These are phyloP conservation scores for Drosophila colorata DNA, from an alignment of 2,888 invertebrate genomes.

Conservation along the genomic window DNA sequence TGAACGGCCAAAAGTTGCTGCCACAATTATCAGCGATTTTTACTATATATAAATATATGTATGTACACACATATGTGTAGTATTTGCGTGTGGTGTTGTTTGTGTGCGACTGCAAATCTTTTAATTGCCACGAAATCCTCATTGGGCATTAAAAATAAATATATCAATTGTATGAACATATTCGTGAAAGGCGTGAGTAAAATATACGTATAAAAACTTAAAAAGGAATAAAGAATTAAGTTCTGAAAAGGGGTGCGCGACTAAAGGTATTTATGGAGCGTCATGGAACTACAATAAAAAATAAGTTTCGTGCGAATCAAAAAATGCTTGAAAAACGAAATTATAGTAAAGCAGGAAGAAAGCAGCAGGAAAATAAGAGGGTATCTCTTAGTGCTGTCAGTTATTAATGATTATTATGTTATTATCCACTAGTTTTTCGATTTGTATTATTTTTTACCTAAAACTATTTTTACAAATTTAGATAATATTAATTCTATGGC, in stretches of 20 bases:
- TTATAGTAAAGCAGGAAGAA: too few relatives aligned
- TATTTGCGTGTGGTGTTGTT: slow-evolving; percentile 5
- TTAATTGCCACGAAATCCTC: slow-evolving; percentile 80
- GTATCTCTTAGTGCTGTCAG: too few relatives aligned
- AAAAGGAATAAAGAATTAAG: slow-evolving; percentile 34
- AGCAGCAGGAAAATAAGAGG: too few relatives aligned
- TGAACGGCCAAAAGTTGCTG: slow-evolving; percentile 52
- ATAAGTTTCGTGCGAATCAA: too few relatives aligned
- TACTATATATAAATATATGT: slow-evolving; percentile 19
- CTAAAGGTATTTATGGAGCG: slow-evolving; percentile 19
- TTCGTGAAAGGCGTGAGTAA: slow-evolving; percentile 11
- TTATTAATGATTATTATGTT: too few relatives aligned
- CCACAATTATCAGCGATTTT: slow-evolving; percentile 68
- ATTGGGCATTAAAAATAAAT: slow-evolving; percentile 79
- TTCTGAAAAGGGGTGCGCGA: not conserved
- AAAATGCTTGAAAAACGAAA: too few relatives aligned
- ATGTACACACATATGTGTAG: not conserved
- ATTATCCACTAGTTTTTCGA: too few relatives aligned
- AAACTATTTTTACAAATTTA: too few relatives aligned
- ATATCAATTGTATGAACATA: slow-evolving; percentile 56
- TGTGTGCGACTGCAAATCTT: slow-evolving; percentile 67
- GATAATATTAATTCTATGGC: too few relatives aligned
- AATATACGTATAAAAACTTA: slow-evolving; percentile 17
- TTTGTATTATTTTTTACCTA: too few relatives aligned
- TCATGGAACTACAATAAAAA: not conserved